phyloP scores from a whole-genome alignment of 2,888 invertebrate species.

The Camptogramma bilineatum region DNA sequence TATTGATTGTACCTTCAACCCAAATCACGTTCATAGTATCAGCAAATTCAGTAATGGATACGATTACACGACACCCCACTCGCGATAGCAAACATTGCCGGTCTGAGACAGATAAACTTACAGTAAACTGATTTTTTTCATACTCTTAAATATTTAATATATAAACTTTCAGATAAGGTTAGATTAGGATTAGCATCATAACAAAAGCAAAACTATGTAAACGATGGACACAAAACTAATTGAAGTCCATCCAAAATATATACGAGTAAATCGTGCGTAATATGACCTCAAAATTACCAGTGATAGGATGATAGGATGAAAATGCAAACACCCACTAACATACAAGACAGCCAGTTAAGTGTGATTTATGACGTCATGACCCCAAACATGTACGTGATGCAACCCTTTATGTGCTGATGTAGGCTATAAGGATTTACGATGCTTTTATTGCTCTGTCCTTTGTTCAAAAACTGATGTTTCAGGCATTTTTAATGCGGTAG shows the following conservation, averaged over 20 bases:
- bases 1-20: conserved; percentile 3
- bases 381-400: conserved; percentile 40
- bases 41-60: conserved; percentile 42
- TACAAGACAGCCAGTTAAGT: conserved; percentile 30
- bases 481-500: not conserved
- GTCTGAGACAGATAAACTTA: conserved; percentile 1
- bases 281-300: not conserved
- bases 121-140: not conserved
- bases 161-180: not conserved
- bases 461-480: conserved; percentile 4
- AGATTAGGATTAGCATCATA: too few species aligned
- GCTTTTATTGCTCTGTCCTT: conserved; percentile 30
- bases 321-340: conserved; percentile 15
- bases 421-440: conserved; percentile 35
- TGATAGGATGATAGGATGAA: not conserved
- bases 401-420: conserved; percentile 33
- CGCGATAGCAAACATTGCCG: conserved; percentile 29
- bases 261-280: not conserved
- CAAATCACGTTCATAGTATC: conserved; percentile 28
- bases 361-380: conserved; percentile 40
- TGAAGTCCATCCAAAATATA: not conserved
- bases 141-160: not conserved
- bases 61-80: conserved; percentile 36
- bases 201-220: too few species aligned
- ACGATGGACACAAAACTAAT: not conserved